Conservation (phyloP, 2,113 vertebrate genomes). For the Microtus oregoni region DNA sequence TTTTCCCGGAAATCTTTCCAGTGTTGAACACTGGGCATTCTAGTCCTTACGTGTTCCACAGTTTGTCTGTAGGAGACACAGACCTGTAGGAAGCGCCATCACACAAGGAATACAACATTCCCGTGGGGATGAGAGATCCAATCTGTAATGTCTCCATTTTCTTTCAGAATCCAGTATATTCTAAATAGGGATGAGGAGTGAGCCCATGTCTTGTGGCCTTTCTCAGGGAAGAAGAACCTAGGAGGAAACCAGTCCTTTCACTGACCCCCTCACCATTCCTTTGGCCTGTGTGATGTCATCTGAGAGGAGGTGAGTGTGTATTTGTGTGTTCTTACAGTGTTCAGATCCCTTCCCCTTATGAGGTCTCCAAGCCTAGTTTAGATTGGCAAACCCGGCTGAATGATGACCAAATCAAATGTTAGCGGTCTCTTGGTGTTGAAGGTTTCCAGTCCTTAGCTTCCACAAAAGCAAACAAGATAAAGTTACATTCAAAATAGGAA, state of each 20-base stretch:
- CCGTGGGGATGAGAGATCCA: not conserved
- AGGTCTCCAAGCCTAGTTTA: not conserved
- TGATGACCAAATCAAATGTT: constrained; percentile 56
- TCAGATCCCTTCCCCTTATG: not conserved
- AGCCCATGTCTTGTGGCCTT: not conserved
- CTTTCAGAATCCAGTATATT: not conserved
- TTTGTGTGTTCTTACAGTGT: not conserved
- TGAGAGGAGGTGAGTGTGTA: not conserved
- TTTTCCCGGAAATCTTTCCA: not conserved
- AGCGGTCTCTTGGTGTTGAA: constrained; percentile 56
- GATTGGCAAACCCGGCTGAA: constrained; percentile 46
- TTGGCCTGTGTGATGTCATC: not conserved
- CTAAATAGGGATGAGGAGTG: not conserved
- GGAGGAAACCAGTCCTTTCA: not conserved
- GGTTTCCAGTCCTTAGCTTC: constrained; percentile 71
- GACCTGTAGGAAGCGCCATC: not conserved
- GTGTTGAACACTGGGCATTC: not conserved
- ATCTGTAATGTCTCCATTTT: not conserved
- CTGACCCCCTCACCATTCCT: not conserved
- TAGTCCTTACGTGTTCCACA: not conserved
- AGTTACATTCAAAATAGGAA: constrained; percentile 79
- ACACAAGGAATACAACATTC: not conserved
- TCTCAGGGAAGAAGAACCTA: not conserved
- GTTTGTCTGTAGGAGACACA: not conserved
- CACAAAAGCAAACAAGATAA: constrained; percentile 80